Evolutionary conservation across 2,888 invertebrate genomes (phyloP).

Genomic region (Volucella bombylans): DNA sequence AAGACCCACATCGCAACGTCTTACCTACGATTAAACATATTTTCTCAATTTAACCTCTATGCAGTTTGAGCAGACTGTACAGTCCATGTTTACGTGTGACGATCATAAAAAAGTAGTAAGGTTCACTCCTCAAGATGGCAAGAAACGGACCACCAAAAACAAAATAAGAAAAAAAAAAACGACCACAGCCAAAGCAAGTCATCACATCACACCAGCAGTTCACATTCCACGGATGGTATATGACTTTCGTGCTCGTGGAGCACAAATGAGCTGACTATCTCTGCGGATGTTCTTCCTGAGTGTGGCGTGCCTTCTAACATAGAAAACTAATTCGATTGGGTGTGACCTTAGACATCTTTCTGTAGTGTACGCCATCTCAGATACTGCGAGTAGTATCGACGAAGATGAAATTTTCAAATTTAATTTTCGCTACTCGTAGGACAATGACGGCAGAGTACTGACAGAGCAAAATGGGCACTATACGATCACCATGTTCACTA

Average conservation of each 20-base stretch:
- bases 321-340: conserved; percentile 73
- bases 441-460: not conserved
- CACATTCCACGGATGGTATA: conserved; percentile 62
- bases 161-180: not conserved
- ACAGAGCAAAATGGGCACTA: not conserved
- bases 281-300: conserved; percentile 52
- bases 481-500: conserved; percentile 1
- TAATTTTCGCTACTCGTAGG: conserved; percentile 65
- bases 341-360: conserved; percentile 55
- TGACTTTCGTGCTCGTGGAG: conserved; percentile 39
- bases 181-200: not conserved
- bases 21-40: conserved; percentile 57
- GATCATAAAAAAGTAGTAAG: conserved; percentile 69
- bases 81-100: conserved; percentile 40
- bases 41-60: conserved; percentile 72
- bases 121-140: conserved; percentile 11
- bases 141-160: conserved; percentile 24
- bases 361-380: conserved; percentile 21
- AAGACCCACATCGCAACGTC: conserved; percentile 34
- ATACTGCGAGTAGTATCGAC: not conserved
- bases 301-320: conserved; percentile 46
- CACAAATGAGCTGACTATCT: conserved; percentile 52
- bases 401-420: conserved; percentile 68
- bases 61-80: conserved; percentile 13
- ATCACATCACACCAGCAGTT: conserved; percentile 8